phyloP scores from a whole-genome alignment of 1,140 invertebrate genomes.

The Microplitis demolitor region DNA sequence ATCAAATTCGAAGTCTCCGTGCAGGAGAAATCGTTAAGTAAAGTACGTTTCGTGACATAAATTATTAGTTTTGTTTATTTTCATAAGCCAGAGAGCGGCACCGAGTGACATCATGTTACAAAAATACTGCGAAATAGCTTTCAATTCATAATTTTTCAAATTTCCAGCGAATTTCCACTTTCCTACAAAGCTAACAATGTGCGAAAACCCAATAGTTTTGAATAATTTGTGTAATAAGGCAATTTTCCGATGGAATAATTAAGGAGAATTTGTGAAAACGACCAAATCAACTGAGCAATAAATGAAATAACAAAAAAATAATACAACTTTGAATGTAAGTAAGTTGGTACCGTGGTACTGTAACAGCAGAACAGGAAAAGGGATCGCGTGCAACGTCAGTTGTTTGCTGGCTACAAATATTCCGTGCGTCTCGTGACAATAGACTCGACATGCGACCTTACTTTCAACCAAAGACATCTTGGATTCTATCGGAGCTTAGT shows the following conservation, averaged over 20 bases:
- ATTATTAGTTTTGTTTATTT: conserved; percentile 12
- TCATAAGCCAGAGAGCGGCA: conserved; percentile 22
- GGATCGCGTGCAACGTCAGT: conserved; percentile 58
- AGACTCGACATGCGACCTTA: conserved; percentile 37
- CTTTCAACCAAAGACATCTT: conserved; percentile 40
- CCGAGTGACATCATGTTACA: conserved; percentile 27
- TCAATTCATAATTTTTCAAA: too few species aligned
- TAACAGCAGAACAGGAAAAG: conserved; percentile 25
- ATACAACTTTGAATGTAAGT: not conserved
- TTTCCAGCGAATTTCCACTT: too few species aligned
- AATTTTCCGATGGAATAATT: too few species aligned
- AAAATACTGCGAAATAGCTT: not conserved
- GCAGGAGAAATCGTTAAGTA: conserved; percentile 16
- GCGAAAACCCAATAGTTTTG: too few species aligned
- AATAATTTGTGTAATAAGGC: too few species aligned
- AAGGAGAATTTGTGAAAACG: too few species aligned
- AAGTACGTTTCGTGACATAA: conserved; percentile 31
- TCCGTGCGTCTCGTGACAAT: conserved; percentile 57
- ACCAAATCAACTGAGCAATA: not conserved
- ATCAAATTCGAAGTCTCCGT: conserved; percentile 12
- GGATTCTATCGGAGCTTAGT: conserved; percentile 30
- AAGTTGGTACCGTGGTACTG: conserved; percentile 40
- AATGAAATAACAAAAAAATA: not conserved
- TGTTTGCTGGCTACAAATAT: conserved; percentile 40
- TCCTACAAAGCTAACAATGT: too few species aligned